Evolutionary conservation across 2,888 invertebrate species (phyloP), one percentile per base, ranked within the genome.

Genomic region (Drosophila anomalata): DNA sequence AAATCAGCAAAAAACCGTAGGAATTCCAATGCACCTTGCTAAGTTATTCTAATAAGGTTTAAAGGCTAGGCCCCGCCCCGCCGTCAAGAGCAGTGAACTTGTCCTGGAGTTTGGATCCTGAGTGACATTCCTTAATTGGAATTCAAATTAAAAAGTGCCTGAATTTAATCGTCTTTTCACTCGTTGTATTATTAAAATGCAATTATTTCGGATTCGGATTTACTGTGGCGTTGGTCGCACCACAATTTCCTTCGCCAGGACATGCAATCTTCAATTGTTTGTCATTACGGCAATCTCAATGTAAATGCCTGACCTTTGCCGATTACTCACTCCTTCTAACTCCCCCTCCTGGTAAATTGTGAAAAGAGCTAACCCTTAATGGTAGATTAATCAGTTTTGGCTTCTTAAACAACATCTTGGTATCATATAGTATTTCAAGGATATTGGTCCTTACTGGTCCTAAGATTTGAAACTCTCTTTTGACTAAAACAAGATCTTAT

Each of bases 111-210:
- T 33, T 51, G 14, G 12, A 24, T 46, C 47, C 24, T 62, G 71
- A 71, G 55, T 74, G 75, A 62, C 71, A 63, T 71, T 74, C 58
- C 36, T 46, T 75, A 66, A 75, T 75, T 75, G 65, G 71, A 62
- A 66, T 71, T 58, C 65, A 74, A 75, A 75, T 74, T 59, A 44
- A 61, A 69, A 69, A 60, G 52, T 52, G 41, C 50, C 52, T 36
- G 51, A 33, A 44, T 50, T 68, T 62, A 59, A 69, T 69, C 69
- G 69, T 44, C 12, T 36, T 46, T 41, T 39, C 48, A 24, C 36
- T 56, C 22, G 62, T 56, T 71, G 70, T 71, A 71, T 71, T 71
- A 71, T 71, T 71, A 70, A 72, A 72, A 55, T 59, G 66, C 55
- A 72, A 72, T 72, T 72, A 58, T 39, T 52, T 42, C 55, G 17